Conservation (phyloP, 2,888 invertebrate genomes). For the Cephalotes varians region DNA sequence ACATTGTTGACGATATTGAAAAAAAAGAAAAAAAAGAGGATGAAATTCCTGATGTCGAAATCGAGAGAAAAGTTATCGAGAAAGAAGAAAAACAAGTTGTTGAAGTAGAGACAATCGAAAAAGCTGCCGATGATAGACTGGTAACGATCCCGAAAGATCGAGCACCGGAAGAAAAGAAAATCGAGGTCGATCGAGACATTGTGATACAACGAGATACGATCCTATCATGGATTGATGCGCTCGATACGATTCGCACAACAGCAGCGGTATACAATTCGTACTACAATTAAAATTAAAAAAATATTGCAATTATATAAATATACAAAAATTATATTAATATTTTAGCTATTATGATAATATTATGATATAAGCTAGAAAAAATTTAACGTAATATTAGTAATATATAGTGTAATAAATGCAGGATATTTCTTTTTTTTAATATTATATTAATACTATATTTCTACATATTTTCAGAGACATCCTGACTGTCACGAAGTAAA, state of each 20-base stretch:
- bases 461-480: slow-evolving; percentile 63
- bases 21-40: neutral
- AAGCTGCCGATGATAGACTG: neutral
- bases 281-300: neutral
- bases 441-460: neutral
- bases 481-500: slow-evolving; percentile 58
- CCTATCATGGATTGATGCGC: slow-evolving; percentile 58
- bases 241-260: slow-evolving; percentile 53
- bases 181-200: slow-evolving; percentile 36
- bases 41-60: neutral
- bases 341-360: neutral
- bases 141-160: slow-evolving; percentile 1
- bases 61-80: neutral
- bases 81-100: neutral
- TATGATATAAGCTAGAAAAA: neutral
- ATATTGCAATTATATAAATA: slow-evolving; percentile 29
- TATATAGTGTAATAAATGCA: neutral
- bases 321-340: slow-evolving; percentile 2
- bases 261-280: slow-evolving; percentile 55
- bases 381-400: slow-evolving; percentile 1
- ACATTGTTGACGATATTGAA: neutral
- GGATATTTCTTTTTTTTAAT: slow-evolving; percentile 1
- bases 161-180: slow-evolving; percentile 7
- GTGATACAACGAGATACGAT: slow-evolving; percentile 62
- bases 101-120: neutral